phyloP scores from a whole-genome alignment of 2,113 vertebrate genomes.

The Acanthochromis polyacanthus region DNA sequence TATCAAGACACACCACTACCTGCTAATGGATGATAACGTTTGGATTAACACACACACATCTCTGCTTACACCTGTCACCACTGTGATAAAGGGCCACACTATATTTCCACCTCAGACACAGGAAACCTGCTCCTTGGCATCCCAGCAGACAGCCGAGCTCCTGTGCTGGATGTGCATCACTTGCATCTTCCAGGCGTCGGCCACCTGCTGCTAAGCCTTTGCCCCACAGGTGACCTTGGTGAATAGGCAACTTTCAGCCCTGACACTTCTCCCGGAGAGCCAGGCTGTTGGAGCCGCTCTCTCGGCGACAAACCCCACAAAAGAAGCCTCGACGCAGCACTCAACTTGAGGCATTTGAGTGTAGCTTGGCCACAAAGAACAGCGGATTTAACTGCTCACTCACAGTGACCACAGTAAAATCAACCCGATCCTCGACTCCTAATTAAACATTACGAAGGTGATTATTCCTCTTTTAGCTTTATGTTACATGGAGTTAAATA shows the following conservation, averaged over 20 bases:
- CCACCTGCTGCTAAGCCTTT: slow-evolving; percentile 70
- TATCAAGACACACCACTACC: slow-evolving; percentile 48
- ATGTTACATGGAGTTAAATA: background rate
- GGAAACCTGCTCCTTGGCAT: slow-evolving; percentile 12
- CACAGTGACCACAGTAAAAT: slow-evolving; percentile 31
- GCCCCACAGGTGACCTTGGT: slow-evolving; percentile 79
- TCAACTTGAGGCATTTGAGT: slow-evolving; percentile 21
- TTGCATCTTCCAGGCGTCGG: slow-evolving; percentile 54
- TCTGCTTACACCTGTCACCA: slow-evolving; percentile 35
- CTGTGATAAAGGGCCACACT: slow-evolving; percentile 19
- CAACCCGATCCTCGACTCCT: background rate
- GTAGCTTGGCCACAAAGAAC: slow-evolving; percentile 48
- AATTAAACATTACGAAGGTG: background rate
- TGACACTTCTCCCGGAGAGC: slow-evolving; percentile 13
- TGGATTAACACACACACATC: slow-evolving; percentile 20
- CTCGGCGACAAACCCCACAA: slow-evolving; percentile 8
- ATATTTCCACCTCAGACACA: slow-evolving; percentile 14
- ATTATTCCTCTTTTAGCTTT: background rate
- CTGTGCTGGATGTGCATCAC: slow-evolving; percentile 49
- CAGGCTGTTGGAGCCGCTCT: background rate
- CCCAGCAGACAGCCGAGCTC: slow-evolving; percentile 10
- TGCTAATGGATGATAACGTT: slow-evolving; percentile 53
- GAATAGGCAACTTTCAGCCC: slow-evolving; percentile 49
- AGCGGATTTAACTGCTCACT: slow-evolving; percentile 31
- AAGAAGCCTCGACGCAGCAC: slow-evolving; percentile 14